Evolutionary conservation across 2,113 vertebrate species (phyloP).

Genomic region (Laticauda colubrina): DNA sequence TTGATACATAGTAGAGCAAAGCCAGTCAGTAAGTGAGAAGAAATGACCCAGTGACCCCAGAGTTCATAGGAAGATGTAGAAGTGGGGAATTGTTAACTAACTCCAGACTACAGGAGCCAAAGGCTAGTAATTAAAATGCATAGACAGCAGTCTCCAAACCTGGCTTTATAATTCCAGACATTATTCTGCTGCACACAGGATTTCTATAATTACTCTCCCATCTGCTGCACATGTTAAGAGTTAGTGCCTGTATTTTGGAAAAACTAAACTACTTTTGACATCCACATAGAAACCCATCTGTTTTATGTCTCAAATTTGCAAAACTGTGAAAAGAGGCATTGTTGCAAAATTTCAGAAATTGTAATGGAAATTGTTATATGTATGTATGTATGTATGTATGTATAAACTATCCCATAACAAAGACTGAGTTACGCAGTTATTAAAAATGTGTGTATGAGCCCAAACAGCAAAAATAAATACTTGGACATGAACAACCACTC

Average conservation of each 20-base stretch:
- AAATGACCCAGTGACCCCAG: neutral
- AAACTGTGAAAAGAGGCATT: neutral
- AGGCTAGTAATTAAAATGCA: neutral
- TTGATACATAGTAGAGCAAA: accelerated
- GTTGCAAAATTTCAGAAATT: neutral
- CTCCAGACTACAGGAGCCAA: neutral
- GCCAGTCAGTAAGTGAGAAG: neutral
- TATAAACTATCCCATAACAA: neutral
- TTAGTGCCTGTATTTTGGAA: neutral
- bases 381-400: no score
- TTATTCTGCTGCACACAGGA: neutral
- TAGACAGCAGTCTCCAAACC: neutral
- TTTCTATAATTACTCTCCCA: slow-evolving; percentile 8
- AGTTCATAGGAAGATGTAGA: neutral
- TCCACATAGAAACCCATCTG: slow-evolving; percentile 12
- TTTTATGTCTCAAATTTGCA: neutral
- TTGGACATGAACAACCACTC: neutral
- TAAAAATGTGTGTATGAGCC: neutral
- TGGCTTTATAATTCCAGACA: neutral
- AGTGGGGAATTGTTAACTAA: slow-evolving; percentile 7
- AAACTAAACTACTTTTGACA: slow-evolving; percentile 1
- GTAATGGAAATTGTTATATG: neutral
- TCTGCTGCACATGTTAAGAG: neutral
- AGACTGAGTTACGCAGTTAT: neutral
- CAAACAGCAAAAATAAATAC: neutral